Percentiles rank a stretch among this genome's conserved stretches.
Evolutionary conservation across 2,797 vertebrate species (phyloP).

Genomic region (Dendrocincla tyrannina): DNA sequence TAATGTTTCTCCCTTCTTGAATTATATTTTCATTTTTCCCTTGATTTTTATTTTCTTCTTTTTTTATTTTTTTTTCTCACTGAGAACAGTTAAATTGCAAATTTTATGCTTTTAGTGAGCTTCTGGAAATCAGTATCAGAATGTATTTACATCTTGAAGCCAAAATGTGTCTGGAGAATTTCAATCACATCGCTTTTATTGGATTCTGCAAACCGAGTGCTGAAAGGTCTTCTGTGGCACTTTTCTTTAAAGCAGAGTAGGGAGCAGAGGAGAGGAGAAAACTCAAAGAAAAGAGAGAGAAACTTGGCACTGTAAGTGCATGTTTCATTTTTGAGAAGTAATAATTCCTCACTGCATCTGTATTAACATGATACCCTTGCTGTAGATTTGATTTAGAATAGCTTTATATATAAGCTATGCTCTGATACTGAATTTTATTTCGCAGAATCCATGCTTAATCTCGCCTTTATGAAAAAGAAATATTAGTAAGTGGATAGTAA

Average conservation of each 20-base stretch:
- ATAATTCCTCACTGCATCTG: background rate
- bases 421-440: background rate
- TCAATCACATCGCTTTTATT: slow-evolving; percentile 38
- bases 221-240: slow-evolving; percentile 6
- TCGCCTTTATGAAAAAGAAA: slow-evolving; percentile 48
- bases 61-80: too few relatives aligned
- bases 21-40: background rate
- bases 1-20: background rate
- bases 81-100: background rate
- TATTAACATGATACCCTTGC: background rate
- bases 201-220: background rate
- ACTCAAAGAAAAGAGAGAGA: background rate
- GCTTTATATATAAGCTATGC: background rate
- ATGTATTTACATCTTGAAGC: slow-evolving; percentile 52
- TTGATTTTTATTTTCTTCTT: accelerated
- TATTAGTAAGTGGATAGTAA: background rate
- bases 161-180: slow-evolving; percentile 53
- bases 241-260: background rate
- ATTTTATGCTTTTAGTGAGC: slow-evolving; percentile 40
- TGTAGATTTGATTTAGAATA: background rate
- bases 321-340: background rate
- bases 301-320: background rate
- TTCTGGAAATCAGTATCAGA: slow-evolving; percentile 55
- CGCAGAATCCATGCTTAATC: slow-evolving; percentile 23
- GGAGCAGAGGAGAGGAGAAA: background rate